Base-by-base conservation (phyloP, 1,140 invertebrate genomes). In the Drosophila melanica region DNA sequence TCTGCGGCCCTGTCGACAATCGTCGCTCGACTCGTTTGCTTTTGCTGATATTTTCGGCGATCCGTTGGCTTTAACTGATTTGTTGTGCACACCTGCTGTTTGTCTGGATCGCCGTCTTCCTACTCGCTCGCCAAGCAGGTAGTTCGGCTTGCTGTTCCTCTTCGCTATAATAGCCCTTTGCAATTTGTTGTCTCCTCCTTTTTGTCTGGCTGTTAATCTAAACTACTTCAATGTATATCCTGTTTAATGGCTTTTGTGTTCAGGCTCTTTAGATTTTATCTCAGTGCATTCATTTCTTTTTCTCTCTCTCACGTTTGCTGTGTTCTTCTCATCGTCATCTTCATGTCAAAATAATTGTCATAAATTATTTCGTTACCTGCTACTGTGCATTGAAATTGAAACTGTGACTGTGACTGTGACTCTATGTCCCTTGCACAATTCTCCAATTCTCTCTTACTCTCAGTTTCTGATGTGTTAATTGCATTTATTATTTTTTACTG, bases 291-390 rank as follows among this genome's bases (percentile, higher is more conserved):
- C 65, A 12, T 27, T 8, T 11, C 2, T 35, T 0, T 1, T 6
- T 51, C 48, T 33, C 4, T 14, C 30, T 53, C 50, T 18, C 30
- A 11, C 10, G 44, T 9, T 11, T 58, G 10, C 27, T 8, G 44
- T 72, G 47, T 50, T 55, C 42, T 62, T 39, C 51, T 84, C 66
- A 55, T 76, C 76, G 70, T 74, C 62, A 64, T 44, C 37, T 55
- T 47, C 69, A 50, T 85, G 81, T 85, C 81, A 85, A 71, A 85
- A 85, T 85, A 85, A 85, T 86, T 74, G 81, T 75, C 80, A 79
- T 84, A 72, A 84, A 84, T 79, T 69, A 72, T 62, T 70, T 37
- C 30, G 20, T 62, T 86, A 81, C 81, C 81, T 86, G 81, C 80
- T 85, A 85, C 81, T 69, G 77, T 72, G 45, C 23, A 16, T 16